Percentiles rank a stretch among this genome's conserved stretches.
Evolutionary conservation across 1,140 invertebrate species (phyloP).

Genomic region (Adoxophyes honmai): DNA sequence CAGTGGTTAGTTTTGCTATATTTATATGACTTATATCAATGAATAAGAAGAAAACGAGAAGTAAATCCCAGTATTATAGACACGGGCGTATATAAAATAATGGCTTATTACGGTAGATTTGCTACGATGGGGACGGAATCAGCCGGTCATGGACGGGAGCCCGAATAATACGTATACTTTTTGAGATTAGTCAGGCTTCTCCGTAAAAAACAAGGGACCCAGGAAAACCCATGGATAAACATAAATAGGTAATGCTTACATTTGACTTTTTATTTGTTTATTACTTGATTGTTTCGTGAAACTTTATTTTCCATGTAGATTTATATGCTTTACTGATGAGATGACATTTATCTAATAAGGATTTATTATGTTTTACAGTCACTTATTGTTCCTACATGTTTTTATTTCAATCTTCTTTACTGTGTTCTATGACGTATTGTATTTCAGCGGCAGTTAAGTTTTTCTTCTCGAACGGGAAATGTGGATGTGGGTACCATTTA

Average conservation of each 20-base stretch:
- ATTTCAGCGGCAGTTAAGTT: conserved; percentile 46
- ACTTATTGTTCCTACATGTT: background rate
- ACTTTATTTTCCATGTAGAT: no score
- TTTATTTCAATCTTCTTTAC: conserved; percentile 40
- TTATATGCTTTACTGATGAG: no score
- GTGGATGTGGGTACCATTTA: conserved; percentile 59
- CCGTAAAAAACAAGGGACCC: background rate
- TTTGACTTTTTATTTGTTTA: background rate
- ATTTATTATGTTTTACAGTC: background rate
- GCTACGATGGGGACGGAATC: conserved; percentile 3
- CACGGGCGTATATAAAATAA: conserved; percentile 9
- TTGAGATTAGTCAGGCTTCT: background rate
- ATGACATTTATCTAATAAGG: no score
- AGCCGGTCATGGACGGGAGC: background rate
- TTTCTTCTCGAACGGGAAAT: conserved; percentile 62
- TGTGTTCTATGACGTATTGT: conserved; percentile 46
- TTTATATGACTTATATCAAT: background rate
- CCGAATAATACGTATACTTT: conserved; percentile 8
- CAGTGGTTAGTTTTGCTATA: no score
- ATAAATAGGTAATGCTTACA: background rate
- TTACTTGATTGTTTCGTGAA: background rate
- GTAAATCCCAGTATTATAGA: conserved; percentile 12
- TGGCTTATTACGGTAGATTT: conserved; percentile 11
- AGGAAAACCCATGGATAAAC: background rate
- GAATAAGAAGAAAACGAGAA: conserved; percentile 10